A percentile compares a stretch with the other conserved stretches of the same genome.
Evolutionary conservation across 2,888 invertebrate genomes (phyloP).

Genomic region (Nymphalis urticae): DNA sequence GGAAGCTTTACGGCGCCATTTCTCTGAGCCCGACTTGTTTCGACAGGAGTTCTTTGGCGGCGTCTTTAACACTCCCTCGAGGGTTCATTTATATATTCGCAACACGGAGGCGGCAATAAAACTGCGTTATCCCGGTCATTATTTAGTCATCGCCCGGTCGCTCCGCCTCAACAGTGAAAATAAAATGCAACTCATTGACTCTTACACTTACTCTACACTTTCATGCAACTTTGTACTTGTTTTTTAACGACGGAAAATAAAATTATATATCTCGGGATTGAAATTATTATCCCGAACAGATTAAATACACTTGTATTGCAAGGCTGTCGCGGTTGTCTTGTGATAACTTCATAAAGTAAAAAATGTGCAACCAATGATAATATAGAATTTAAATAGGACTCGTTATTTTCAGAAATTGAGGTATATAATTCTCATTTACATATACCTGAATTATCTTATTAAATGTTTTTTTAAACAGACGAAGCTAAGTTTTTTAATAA

Average conservation of each 20-base stretch:
- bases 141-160: slow-evolving; percentile 79
- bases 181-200: slow-evolving; percentile 76
- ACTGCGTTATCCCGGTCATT: slow-evolving; percentile 81
- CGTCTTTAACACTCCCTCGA: slow-evolving; percentile 79
- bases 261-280: slow-evolving; percentile 2
- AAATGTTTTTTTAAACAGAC: neutral
- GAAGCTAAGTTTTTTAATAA: slow-evolving; percentile 15
- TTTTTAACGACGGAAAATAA: slow-evolving; percentile 7
- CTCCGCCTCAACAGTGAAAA: slow-evolving; percentile 57
- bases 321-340: no score
- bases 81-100: slow-evolving; percentile 81
- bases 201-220: slow-evolving; percentile 40
- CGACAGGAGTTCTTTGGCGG: slow-evolving; percentile 77
- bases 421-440: no score
- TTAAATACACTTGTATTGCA: no score
- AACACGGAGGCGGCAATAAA: slow-evolving; percentile 79
- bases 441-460: no score
- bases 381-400: no score
- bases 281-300: neutral
- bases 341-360: no score
- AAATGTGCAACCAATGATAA: no score
- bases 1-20: slow-evolving; percentile 77
- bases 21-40: slow-evolving; percentile 76
- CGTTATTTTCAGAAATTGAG: no score
- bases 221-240: slow-evolving; percentile 27